phyloP scores from a whole-genome alignment of 2,113 vertebrate genomes.

The Bufo gargarizans region DNA sequence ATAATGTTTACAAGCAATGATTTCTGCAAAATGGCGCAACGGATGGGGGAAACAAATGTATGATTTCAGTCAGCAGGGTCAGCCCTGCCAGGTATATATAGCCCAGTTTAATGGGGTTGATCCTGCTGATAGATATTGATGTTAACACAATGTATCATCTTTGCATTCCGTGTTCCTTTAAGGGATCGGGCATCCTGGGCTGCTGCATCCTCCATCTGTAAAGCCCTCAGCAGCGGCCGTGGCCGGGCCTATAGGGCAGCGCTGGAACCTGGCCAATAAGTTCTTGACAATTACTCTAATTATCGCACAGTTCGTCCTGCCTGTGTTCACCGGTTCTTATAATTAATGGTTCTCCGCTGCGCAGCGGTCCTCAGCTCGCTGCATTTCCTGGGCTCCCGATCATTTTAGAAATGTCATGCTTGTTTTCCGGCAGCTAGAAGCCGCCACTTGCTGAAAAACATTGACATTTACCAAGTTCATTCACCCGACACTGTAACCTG shows the following conservation, averaged over 20 bases:
- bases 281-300: neutral
- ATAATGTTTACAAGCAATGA: too few species aligned
- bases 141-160: too few species aligned
- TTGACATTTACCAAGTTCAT: slow-evolving; percentile 27
- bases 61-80: too few species aligned
- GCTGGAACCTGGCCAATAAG: neutral
- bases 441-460: neutral
- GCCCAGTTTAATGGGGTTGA: too few species aligned
- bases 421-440: slow-evolving; percentile 6
- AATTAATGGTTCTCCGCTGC: slow-evolving; percentile 17
- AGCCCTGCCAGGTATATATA: too few species aligned
- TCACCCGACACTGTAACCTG: slow-evolving; percentile 1
- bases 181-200: too few species aligned
- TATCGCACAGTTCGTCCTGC: neutral
- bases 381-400: slow-evolving; percentile 1
- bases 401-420: slow-evolving; percentile 37
- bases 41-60: too few species aligned
- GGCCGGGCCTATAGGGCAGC: neutral
- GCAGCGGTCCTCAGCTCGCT: neutral
- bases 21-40: too few species aligned
- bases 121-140: too few species aligned
- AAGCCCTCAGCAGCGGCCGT: too few species aligned
- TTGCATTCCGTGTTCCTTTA: too few species aligned
- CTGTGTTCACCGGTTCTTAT: neutral
- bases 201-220: too few species aligned